These are phyloP conservation scores for Myiotriccus ornatus DNA, from an alignment of 2,797 vertebrate genomes.

Conservation along the genomic window DNA sequence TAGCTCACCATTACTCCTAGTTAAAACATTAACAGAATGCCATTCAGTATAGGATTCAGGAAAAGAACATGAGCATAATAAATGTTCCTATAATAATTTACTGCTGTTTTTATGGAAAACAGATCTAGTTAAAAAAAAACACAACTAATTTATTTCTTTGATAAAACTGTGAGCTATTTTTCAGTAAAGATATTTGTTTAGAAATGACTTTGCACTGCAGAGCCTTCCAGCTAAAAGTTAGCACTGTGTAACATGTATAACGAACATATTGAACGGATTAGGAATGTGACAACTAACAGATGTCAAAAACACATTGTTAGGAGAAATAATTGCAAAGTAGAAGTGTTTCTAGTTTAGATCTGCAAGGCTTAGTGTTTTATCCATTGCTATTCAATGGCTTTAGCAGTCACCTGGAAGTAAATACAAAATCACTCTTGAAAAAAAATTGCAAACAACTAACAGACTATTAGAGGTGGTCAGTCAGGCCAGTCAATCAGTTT, in stretches of 20 bases:
- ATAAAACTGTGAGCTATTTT: background rate
- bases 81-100: background rate
- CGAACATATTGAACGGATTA: conserved; percentile 47
- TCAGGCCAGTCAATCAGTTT: background rate
- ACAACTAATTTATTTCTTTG: background rate
- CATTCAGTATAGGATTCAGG: background rate
- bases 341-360: conserved; percentile 48
- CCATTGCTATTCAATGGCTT: conserved; percentile 7
- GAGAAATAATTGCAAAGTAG: conserved; percentile 17
- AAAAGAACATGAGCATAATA: background rate
- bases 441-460: background rate
- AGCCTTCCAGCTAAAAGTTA: conserved; percentile 9
- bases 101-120: background rate
- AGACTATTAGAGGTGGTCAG: background rate
- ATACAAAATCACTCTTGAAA: background rate
- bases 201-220: background rate
- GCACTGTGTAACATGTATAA: background rate
- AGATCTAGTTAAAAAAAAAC: background rate
- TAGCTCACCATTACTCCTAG: background rate
- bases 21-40: background rate
- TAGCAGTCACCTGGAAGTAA: conserved; percentile 37
- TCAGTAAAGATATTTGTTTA: background rate
- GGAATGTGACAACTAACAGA: conserved; percentile 37
- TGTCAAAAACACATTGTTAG: conserved; percentile 16
- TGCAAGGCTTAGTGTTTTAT: conserved; percentile 11